A percentile compares a stretch with the other conserved stretches of the same genome.
Evolutionary conservation across 2,113 vertebrate species (phyloP).

Genomic region (Mesocricetus auratus): DNA sequence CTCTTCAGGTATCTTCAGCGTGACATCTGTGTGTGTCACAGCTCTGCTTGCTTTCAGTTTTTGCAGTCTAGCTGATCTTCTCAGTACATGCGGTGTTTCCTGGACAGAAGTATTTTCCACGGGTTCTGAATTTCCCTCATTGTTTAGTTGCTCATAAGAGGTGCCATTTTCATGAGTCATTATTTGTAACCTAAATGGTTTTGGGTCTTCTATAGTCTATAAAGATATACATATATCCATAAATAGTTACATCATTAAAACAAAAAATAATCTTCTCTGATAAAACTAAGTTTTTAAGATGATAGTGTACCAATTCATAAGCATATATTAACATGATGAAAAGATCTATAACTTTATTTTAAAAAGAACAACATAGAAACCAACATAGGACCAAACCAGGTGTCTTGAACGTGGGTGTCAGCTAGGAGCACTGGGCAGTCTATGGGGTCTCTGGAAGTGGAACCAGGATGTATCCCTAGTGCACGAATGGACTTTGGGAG

Average conservation of each 20-base stretch:
- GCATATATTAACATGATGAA: conserved; percentile 30
- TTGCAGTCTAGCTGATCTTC: conserved; percentile 54
- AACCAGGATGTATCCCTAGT: too few relatives aligned
- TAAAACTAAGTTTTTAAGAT: conserved; percentile 11
- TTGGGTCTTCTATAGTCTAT: conserved; percentile 71
- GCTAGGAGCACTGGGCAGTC: too few relatives aligned
- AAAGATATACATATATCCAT: conserved; percentile 64
- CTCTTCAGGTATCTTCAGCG: conserved; percentile 54
- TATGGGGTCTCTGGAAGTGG: too few relatives aligned
- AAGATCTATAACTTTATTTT: background rate
- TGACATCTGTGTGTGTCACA: background rate
- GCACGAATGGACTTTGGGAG: too few relatives aligned
- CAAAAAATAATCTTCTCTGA: conserved; percentile 38
- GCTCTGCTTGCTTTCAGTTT: conserved; percentile 22
- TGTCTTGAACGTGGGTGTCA: too few relatives aligned
- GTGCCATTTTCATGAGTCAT: conserved; percentile 45
- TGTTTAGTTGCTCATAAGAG: conserved; percentile 56
- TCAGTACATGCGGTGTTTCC: conserved; percentile 43
- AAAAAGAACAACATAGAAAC: background rate
- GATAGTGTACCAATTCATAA: conserved; percentile 8
- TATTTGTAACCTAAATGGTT: conserved; percentile 55
- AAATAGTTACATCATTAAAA: conserved; percentile 53
- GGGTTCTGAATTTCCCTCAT: conserved; percentile 46
- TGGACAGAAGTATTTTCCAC: conserved; percentile 21
- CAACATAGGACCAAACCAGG: too few relatives aligned